A percentile compares a stretch with the other conserved stretches of the same genome.
Conservation (phyloP, 2,113 vertebrate species). For the Mionectes macconnelli region DNA sequence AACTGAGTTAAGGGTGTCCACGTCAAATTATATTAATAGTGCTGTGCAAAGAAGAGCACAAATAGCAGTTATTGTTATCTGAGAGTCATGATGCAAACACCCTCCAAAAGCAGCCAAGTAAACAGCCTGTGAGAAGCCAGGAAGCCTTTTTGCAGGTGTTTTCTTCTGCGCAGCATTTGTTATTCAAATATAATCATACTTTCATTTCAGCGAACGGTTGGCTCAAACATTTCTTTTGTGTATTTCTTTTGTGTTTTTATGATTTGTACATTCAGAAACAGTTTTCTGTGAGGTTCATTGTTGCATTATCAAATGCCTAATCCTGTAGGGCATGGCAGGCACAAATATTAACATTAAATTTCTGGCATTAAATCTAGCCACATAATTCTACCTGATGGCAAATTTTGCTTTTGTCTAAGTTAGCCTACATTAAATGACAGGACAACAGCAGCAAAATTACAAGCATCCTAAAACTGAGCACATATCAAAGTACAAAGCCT, state of each 20-base stretch:
- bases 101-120: not conserved
- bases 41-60: not conserved
- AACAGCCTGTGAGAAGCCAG: not conserved
- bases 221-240: not conserved
- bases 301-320: not conserved
- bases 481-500: not conserved
- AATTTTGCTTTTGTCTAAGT: not conserved
- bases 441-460: not conserved
- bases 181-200: not conserved
- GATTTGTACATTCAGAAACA: not conserved
- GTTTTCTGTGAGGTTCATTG: not conserved
- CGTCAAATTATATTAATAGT: not conserved
- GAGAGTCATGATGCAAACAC: not conserved
- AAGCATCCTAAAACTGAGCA: not conserved
- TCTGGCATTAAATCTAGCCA: not conserved
- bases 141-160: not conserved
- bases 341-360: not conserved
- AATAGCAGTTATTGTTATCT: not conserved
- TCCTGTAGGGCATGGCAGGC: not conserved
- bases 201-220: not conserved
- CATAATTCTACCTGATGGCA: not conserved
- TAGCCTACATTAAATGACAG: not conserved
- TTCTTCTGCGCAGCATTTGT: not conserved
- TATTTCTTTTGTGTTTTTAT: not conserved
- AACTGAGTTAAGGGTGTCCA: not conserved